Conservation (phyloP, 2,113 vertebrate genomes). For the Pomatorhinus ruficollis region DNA sequence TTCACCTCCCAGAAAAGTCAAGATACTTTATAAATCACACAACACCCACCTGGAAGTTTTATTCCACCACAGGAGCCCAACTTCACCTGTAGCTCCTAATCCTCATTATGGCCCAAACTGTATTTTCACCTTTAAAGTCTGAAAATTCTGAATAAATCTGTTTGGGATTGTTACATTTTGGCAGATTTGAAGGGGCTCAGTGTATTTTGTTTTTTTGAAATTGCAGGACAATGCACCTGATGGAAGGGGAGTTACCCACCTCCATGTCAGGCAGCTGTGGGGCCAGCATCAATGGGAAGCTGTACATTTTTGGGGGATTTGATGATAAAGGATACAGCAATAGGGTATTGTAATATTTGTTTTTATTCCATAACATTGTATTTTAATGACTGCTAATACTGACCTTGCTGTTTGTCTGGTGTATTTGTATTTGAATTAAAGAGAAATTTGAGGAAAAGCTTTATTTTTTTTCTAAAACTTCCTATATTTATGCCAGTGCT, state of each 20-base stretch:
- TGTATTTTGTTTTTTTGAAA: neutral
- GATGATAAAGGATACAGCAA: slow-evolving; percentile 93
- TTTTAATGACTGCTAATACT: neutral
- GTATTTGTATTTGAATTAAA: neutral
- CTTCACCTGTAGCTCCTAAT: neutral
- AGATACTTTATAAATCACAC: neutral
- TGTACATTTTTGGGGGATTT: slow-evolving; percentile 94
- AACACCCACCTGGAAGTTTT: neutral
- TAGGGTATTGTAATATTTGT: slow-evolving; percentile 74
- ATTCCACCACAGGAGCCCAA: neutral
- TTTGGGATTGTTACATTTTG: neutral
- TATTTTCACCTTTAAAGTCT: neutral
- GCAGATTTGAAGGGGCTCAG: neutral
- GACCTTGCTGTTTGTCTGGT: neutral
- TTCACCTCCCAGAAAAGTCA: neutral
- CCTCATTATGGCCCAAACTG: neutral
- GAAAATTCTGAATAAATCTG: neutral
- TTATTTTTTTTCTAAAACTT: neutral
- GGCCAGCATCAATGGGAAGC: slow-evolving; percentile 82
- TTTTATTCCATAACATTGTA: neutral
- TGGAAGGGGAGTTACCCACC: slow-evolving; percentile 87
- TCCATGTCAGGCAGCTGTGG: slow-evolving; percentile 93
- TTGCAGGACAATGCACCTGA: slow-evolving; percentile 86
- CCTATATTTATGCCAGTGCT: neutral
- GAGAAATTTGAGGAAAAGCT: neutral